Evolutionary conservation across 2,797 vertebrate species (phyloP).

Genomic region (Valencia hispanica): DNA sequence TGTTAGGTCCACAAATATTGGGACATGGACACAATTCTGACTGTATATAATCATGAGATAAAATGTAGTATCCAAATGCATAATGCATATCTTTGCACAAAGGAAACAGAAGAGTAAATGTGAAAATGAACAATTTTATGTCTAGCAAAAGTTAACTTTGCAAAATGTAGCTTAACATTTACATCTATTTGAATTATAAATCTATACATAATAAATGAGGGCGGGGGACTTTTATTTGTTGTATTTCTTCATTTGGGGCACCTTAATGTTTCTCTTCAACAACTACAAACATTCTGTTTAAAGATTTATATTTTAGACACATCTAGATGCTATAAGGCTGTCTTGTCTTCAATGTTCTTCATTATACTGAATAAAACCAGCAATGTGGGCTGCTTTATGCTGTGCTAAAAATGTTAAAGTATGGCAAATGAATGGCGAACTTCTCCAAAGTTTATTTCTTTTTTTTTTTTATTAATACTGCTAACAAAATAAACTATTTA

Average conservation of each 20-base stretch:
- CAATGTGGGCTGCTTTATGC: neutral
- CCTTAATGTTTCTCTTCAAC: slow-evolving; percentile 1
- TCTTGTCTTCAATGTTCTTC: neutral
- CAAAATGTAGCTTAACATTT: neutral
- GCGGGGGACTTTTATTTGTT: slow-evolving; percentile 7
- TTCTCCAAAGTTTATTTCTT: neutral
- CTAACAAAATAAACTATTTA: neutral
- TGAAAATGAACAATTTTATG: neutral
- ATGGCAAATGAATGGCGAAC: neutral
- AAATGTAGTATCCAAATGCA: neutral
- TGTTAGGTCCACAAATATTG: no score
- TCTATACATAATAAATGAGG: slow-evolving; percentile 10
- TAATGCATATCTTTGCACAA: slow-evolving; percentile 8
- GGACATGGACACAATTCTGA: no score
- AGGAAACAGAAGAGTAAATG: neutral
- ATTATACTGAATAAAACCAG: neutral
- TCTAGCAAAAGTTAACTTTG: neutral
- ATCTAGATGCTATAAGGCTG: neutral
- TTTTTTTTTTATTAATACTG: neutral
- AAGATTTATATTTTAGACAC: neutral
- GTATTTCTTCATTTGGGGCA: neutral
- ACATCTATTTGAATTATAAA: slow-evolving; percentile 13
- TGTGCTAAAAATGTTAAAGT: neutral
- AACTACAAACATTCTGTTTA: neutral
- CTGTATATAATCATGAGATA: no score